phyloP scores from a whole-genome alignment of 2,888 invertebrate genomes.

The Leptopterna dolabrata region DNA sequence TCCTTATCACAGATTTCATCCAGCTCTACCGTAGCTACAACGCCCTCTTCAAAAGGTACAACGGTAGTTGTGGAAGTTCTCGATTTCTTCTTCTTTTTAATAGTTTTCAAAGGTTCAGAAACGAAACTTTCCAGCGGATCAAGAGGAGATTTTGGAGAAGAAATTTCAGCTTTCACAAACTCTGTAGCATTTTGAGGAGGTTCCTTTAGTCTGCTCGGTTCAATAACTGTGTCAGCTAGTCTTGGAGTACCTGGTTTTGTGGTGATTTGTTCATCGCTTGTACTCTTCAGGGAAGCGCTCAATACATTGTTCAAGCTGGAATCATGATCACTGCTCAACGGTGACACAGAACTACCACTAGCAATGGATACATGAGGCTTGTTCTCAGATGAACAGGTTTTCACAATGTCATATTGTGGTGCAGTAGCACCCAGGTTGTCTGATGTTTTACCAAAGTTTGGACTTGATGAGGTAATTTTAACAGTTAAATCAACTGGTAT shows the following conservation, averaged over 20 bases:
- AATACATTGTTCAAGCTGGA: not conserved
- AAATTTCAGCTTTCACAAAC: no score
- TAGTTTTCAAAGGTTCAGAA: not conserved
- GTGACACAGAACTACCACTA: not conserved
- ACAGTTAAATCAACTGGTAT: not conserved
- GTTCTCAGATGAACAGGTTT: not conserved
- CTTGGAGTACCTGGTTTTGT: not conserved
- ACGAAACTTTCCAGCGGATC: not conserved
- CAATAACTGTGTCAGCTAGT: not conserved
- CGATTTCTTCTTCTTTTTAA: not conserved
- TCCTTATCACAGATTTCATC: not conserved
- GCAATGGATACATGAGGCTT: not conserved
- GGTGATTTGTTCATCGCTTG: not conserved
- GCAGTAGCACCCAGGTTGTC: not conserved
- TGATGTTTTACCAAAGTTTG: not conserved
- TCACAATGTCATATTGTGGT: not conserved
- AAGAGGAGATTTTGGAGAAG: not conserved
- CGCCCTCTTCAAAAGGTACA: not conserved
- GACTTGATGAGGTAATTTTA: not conserved
- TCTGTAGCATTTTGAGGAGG: not conserved
- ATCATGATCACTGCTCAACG: not conserved
- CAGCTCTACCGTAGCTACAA: not conserved
- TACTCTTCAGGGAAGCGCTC: not conserved
- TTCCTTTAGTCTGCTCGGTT: not conserved
- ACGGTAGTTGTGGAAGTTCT: not conserved